Evolutionary conservation across 1,140 invertebrate species (phyloP), one percentile per base, ranked within the genome.

Genomic region (Euwallacea similis): DNA sequence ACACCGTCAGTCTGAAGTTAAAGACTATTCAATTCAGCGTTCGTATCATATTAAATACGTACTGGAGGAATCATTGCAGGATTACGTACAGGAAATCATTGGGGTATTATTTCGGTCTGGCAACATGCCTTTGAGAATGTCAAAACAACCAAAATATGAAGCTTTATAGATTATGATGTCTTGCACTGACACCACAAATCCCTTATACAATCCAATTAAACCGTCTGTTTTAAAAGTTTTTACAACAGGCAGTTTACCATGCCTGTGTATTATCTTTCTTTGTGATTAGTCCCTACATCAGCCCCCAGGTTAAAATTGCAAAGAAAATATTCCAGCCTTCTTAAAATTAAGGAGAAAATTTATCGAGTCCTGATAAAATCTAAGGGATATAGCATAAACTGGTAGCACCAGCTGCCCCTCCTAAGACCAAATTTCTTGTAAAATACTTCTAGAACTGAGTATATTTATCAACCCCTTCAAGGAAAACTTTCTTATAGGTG

Each of bases 331-430:
- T 9, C 54, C 16, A n/a, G 7, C 44, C 8, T 0, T 6, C 10
- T 47, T 47, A 21, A 16, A 64, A n/a, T 41, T 54, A 46, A 47
- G n/a, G 10, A 42, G 41, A 42, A n/a, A 60, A 71, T 56, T 79
- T 81, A 91, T 90, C 95, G 89, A 64, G 96, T 98, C 87, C 96
- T 87, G 77, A 93, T 94, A 83, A 94, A 98, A 84, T 98, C 96
- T 47, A 98, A 87, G 11, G 96, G 96, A 81, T 98, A 98, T 61
- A 80, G 98, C 92, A 95, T 16, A 98, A 86, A 21, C 95, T 97
- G 13, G 95, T 93, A 42, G 94, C 95, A 79, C 96, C 96, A 78
- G 96, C 95, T 70, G 93, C 93, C 83, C 95, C 96, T 84, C 96
- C 96, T 75, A 94, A 95, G 7, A 93, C 92, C 73, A 98, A 86